Percentiles rank a stretch among this genome's conserved stretches.
phyloP scores from a whole-genome alignment of 2,888 invertebrate species.

The Catonia carolina region DNA sequence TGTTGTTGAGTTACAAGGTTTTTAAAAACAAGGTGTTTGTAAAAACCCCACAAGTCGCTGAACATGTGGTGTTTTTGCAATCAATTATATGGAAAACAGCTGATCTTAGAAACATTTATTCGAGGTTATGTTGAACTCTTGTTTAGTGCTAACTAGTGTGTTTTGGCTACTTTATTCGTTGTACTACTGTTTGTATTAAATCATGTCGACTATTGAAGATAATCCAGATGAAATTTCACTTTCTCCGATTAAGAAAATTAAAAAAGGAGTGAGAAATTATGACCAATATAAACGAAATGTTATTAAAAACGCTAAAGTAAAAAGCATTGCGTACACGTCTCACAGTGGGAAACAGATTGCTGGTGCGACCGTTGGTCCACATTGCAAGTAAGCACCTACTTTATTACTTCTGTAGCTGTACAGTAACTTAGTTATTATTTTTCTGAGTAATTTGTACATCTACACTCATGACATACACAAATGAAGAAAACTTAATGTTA shows the following conservation, averaged over 20 bases:
- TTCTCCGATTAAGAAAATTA: not conserved
- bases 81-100: not conserved
- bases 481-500: too few species aligned
- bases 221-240: not conserved
- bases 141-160: too few species aligned
- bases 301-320: not conserved
- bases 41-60: not conserved
- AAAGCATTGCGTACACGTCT: not conserved
- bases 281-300: not conserved
- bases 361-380: not conserved
- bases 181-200: not conserved
- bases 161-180: not conserved
- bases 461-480: too few species aligned
- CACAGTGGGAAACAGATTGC: not conserved
- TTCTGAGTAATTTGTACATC: too few species aligned
- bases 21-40: conserved; percentile 1
- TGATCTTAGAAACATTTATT: not conserved
- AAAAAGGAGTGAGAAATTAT: not conserved
- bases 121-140: too few species aligned
- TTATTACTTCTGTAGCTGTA: too few species aligned
- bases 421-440: too few species aligned
- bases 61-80: conserved; percentile 6
- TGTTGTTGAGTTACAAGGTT: not conserved
- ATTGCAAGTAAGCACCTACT: conserved; percentile 2
- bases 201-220: not conserved